Base-by-base conservation (phyloP, 2,797 vertebrate genomes). In the Phalloptychus januarius region DNA sequence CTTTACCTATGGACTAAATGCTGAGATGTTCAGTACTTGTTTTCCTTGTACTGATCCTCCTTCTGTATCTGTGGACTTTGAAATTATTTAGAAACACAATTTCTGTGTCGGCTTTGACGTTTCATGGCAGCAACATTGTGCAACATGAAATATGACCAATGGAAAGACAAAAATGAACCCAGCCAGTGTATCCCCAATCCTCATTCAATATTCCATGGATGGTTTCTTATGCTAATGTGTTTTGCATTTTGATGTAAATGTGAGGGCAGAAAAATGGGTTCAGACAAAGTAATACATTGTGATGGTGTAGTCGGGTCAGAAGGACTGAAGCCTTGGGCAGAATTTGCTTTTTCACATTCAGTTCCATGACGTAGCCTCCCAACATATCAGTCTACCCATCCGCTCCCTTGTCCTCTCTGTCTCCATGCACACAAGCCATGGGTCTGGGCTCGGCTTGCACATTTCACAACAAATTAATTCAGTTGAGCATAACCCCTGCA, bases 381-480 rank as follows among this genome's bases (percentile, higher is more conserved):
- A 11, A 65, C 79, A 76, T 84, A 86, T 36, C 71, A 18, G 40
- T 18, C 23, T 7, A 25, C n/a, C 50, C 61, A 28, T 61, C 33
- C 42, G 31, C 72, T 33, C 71, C 71, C 77, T 85, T 71, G 72
- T 74, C 74, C 72, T 72, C 75, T 77, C 83, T 78, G 74, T 80
- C 80, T 79, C 78, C 78, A 38, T 33, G 63, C 79, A 81, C 81
- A 85, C 72, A 73, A 84, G 67, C 79, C 84, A 73, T 81, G 77
- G 76, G 85, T 85, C 75, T 77, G 69, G 44, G 81, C 84, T 75
- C 71, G 80, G 82, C 83, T 87, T 79, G 75, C 75, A 83, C 85
- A 86, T 89, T 92, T 94, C 93, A 92, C 78, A 92, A 91, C 80
- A 83, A 82, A 94, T 93, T 89, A 94, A 88, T 89, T 91, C 90